A percentile compares a stretch with the other conserved stretches of the same genome.
These are phyloP conservation scores for Sminthurinus signatus DNA, from an alignment of 1,140 invertebrate species.

Conservation along the genomic window DNA sequence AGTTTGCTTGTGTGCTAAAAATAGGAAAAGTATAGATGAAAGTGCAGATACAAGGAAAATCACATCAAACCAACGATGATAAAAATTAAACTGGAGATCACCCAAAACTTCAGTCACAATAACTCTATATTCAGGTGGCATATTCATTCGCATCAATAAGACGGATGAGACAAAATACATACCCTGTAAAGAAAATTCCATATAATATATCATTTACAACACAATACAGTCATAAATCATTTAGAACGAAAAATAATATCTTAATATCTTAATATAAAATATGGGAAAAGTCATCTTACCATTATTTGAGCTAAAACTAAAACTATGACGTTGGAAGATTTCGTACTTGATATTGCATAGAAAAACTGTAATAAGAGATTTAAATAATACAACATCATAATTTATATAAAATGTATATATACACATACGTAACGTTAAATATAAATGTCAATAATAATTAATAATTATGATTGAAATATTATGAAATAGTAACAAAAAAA, in stretches of 20 bases:
- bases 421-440: slow-evolving; percentile 32
- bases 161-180: slow-evolving; percentile 99
- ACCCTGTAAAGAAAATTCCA: slow-evolving; percentile 62
- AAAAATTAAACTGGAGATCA: slow-evolving; percentile 98
- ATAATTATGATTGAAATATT: neutral
- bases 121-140: slow-evolving; percentile 93
- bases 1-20: slow-evolving; percentile 83
- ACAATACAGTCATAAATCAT: no score
- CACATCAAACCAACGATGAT: slow-evolving; percentile 99
- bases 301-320: slow-evolving; percentile 95
- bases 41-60: slow-evolving; percentile 97
- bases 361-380: slow-evolving; percentile 76
- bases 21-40: slow-evolving; percentile 91
- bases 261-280: no score
- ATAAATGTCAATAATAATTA: slow-evolving; percentile 6
- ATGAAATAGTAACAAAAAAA: slow-evolving; percentile 17
- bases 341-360: slow-evolving; percentile 98
- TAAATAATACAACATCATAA: slow-evolving; percentile 19
- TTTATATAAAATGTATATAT: slow-evolving; percentile 1
- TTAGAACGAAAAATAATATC: neutral
- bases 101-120: slow-evolving; percentile 98
- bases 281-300: slow-evolving; percentile 53
- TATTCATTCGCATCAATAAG: slow-evolving; percentile 97
- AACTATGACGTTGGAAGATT: slow-evolving; percentile 98
- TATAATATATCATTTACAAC: no score